These are phyloP conservation scores for Cathartes aura DNA, from an alignment of 2,113 vertebrate genomes.

Conservation along the genomic window DNA sequence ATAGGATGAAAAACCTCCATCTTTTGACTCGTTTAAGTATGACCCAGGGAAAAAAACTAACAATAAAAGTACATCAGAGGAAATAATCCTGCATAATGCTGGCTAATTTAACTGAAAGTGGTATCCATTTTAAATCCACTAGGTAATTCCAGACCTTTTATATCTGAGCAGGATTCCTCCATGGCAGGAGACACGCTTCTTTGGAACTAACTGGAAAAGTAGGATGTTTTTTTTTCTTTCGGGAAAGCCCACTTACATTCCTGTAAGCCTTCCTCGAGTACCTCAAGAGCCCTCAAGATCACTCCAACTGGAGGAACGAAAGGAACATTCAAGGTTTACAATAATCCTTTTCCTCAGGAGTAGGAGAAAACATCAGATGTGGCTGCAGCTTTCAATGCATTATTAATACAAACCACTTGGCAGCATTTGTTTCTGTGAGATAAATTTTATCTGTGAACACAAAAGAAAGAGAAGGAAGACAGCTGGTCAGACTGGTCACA, in stretches of 20 bases:
- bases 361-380: not conserved
- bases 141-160: not conserved
- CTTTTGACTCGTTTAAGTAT: not conserved
- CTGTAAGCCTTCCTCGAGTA: not conserved
- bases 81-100: not conserved
- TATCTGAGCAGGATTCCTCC: not conserved
- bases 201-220: not conserved
- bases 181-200: not conserved
- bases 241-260: not conserved
- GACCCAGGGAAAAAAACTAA: not conserved
- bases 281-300: not conserved
- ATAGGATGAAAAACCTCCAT: not conserved
- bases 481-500: constrained; percentile 32
- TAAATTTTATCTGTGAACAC: constrained; percentile 13
- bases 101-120: not conserved
- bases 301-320: not conserved
- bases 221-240: not conserved
- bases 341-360: not conserved
- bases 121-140: not conserved
- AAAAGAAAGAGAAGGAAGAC: not conserved
- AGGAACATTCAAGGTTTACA: not conserved
- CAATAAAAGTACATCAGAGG: not conserved
- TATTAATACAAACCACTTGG: not conserved
- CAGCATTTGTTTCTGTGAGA: not conserved
- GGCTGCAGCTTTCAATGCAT: not conserved